Evolutionary conservation across 2,888 invertebrate species (phyloP).

Genomic region (Creontiades dilutus): DNA sequence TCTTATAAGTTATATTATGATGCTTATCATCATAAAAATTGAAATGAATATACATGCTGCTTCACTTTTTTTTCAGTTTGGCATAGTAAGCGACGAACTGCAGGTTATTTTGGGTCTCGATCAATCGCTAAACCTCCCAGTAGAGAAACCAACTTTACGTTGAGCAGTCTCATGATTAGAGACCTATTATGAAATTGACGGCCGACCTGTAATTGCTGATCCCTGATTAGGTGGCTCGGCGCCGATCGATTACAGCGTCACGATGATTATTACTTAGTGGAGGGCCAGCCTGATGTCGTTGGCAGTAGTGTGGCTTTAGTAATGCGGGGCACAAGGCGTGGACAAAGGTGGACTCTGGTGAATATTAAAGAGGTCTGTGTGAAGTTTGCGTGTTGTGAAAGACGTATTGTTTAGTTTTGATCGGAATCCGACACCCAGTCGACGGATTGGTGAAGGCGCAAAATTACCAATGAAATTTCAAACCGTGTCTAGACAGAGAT

Average conservation of each 20-base stretch:
- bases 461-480: too few species aligned
- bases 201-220: slow-evolving; percentile 11
- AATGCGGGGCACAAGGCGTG: slow-evolving; percentile 31
- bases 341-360: slow-evolving; percentile 16
- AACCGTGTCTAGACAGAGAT: too few species aligned
- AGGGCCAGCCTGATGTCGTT: neutral
- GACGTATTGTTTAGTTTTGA: neutral
- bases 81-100: too few species aligned
- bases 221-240: slow-evolving; percentile 25
- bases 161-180: neutral
- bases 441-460: too few species aligned
- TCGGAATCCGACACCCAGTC: too few species aligned
- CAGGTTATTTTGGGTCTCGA: neutral
- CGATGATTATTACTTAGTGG: neutral
- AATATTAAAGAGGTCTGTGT: slow-evolving; percentile 33
- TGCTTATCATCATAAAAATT: too few species aligned
- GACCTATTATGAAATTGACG: neutral
- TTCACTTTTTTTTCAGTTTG: too few species aligned
- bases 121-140: neutral
- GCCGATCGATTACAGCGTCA: slow-evolving; percentile 40
- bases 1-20: too few species aligned
- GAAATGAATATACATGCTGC: too few species aligned
- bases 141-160: neutral
- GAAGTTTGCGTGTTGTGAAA: slow-evolving; percentile 47
- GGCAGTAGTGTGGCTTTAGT: neutral